These are phyloP conservation scores for Disparrhopalites patrizii DNA, from an alignment of 2,888 invertebrate species.

Conservation along the genomic window DNA sequence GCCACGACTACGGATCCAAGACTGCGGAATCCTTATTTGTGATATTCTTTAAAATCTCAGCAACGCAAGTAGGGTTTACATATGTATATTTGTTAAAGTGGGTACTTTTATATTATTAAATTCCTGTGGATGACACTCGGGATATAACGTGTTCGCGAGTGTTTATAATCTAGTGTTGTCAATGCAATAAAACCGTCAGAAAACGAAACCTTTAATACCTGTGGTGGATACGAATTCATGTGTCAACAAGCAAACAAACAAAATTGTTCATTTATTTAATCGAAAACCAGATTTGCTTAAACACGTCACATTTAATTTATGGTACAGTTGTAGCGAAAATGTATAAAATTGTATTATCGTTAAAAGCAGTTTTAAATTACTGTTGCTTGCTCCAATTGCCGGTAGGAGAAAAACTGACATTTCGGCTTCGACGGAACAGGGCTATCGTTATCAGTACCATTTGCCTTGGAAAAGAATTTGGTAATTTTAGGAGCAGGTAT, in stretches of 20 bases:
- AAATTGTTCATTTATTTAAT: neutral
- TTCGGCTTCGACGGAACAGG: conserved; percentile 25
- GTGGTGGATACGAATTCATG: neutral
- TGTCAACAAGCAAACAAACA: neutral
- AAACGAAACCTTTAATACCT: too few species aligned
- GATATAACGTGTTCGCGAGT: too few species aligned
- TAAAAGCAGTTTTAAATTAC: conserved; percentile 12
- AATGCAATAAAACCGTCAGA: too few species aligned
- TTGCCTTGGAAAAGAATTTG: conserved; percentile 40
- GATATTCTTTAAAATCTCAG: too few species aligned
- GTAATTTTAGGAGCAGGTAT: conserved; percentile 41
- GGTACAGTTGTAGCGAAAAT: neutral
- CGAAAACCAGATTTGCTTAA: neutral
- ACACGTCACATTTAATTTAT: neutral
- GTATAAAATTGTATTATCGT: too few species aligned
- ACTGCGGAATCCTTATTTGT: conserved; percentile 16
- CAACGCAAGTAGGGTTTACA: too few species aligned
- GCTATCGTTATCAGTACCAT: conserved; percentile 1
- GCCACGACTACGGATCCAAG: conserved; percentile 6
- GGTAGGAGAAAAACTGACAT: conserved; percentile 43
- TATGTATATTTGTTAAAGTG: neutral
- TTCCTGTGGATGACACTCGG: too few species aligned
- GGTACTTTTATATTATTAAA: neutral
- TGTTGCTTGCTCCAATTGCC: conserved; percentile 36
- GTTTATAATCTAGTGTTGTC: too few species aligned